Evolutionary conservation across 23 tunicate genomes (phyloP).

Genomic region (Trididemnum miniatum): DNA sequence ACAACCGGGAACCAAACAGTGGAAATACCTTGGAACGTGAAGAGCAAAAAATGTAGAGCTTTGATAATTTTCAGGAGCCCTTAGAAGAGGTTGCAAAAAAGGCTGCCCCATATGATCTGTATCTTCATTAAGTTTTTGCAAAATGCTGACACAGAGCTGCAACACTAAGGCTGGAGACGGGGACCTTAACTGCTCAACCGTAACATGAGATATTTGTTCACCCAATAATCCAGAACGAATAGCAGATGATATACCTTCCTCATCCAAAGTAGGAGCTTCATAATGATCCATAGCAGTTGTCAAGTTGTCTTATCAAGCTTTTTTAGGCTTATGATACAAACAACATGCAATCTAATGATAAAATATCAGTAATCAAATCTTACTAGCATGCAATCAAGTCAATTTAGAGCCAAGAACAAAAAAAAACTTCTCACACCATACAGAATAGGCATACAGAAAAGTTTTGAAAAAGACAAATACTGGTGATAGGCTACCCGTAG

Average conservation of each 20-base stretch:
- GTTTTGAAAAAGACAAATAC: too few species aligned
- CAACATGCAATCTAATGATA: too few species aligned
- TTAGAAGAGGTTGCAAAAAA: slow-evolving; percentile 6
- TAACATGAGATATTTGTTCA: slow-evolving; percentile 29
- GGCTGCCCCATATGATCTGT: slow-evolving; percentile 45
- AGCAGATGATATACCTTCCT: slow-evolving; percentile 23
- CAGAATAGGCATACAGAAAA: too few species aligned
- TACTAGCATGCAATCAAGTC: too few species aligned
- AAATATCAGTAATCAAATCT: too few species aligned
- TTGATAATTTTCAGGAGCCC: slow-evolving; percentile 25
- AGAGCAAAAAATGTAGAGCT: neutral
- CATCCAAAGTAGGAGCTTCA: slow-evolving; percentile 37
- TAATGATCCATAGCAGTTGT: slow-evolving; percentile 15
- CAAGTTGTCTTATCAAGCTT: too few species aligned
- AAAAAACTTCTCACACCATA: too few species aligned
- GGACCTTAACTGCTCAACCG: slow-evolving; percentile 52
- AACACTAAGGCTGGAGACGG: slow-evolving; percentile 31
- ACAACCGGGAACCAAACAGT: slow-evolving; percentile 35
- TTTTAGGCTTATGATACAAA: too few species aligned
- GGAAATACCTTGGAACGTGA: slow-evolving; percentile 21
- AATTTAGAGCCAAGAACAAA: too few species aligned
- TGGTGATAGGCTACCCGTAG: too few species aligned
- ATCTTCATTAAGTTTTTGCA: slow-evolving; percentile 47
- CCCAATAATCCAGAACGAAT: slow-evolving; percentile 40
- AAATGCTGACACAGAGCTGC: slow-evolving; percentile 44